Conservation (phyloP, 2,888 invertebrate genomes). For the Caenorhabditis sulstoni region DNA sequence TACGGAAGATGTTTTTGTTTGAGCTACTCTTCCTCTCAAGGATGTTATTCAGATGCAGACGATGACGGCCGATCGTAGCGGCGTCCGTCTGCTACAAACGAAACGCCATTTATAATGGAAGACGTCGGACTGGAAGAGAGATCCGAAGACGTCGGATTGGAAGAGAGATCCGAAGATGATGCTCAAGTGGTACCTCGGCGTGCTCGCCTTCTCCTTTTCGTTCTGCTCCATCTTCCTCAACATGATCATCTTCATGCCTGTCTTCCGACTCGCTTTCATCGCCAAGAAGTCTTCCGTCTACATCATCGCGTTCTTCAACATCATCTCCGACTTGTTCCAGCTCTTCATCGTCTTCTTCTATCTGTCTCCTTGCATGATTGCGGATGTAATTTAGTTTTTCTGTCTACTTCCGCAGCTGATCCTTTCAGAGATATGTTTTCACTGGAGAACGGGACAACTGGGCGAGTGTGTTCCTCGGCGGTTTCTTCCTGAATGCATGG, state of each 20-base stretch:
- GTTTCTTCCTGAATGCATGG: conserved; percentile 47
- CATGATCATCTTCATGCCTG: conserved; percentile 18
- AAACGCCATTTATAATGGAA: too few relatives aligned
- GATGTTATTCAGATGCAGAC: too few relatives aligned
- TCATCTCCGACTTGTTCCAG: neutral
- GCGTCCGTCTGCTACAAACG: too few relatives aligned
- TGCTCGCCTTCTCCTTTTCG: conserved; percentile 4
- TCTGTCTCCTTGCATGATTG: conserved; percentile 38
- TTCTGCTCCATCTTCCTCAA: conserved; percentile 15
- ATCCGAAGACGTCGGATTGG: too few relatives aligned
- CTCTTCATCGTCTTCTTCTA: conserved; percentile 40
- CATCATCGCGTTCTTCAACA: conserved; percentile 53
- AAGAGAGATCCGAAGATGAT: conserved; percentile 12
- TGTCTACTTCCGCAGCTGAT: neutral
- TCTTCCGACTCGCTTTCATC: conserved; percentile 28
- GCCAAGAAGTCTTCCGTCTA: conserved; percentile 38
- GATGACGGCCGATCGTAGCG: too few relatives aligned
- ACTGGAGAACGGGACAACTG: conserved; percentile 12
- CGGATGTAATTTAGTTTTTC: conserved; percentile 22
- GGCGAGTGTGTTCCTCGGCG: conserved; percentile 19
- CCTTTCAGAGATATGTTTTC: conserved; percentile 11
- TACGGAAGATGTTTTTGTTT: too few relatives aligned
- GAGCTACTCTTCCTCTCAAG: too few relatives aligned
- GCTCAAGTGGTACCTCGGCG: conserved; percentile 18
- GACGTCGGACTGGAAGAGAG: too few relatives aligned